Evolutionary conservation across 35 echinoderm and acorn worm species (phyloP).

Genomic region (Ophiothrix spiculata): DNA sequence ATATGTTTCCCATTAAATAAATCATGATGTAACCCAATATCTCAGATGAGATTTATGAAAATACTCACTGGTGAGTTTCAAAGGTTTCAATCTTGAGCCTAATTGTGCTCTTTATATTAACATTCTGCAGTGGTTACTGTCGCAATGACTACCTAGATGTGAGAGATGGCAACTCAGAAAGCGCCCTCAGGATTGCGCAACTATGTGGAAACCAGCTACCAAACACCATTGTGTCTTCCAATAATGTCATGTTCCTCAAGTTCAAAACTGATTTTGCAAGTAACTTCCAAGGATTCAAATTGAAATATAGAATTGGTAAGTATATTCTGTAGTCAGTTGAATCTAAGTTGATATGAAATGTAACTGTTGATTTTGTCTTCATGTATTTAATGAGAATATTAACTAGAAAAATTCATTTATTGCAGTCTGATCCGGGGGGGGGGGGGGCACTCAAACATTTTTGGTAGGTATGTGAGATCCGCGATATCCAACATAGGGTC

Average conservation of each 20-base stretch:
- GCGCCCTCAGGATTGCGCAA: slow-evolving; percentile 24
- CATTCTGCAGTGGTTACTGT: too few species aligned
- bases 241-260: slow-evolving; percentile 66
- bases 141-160: slow-evolving; percentile 67
- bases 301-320: slow-evolving; percentile 65
- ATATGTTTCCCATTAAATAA: too few species aligned
- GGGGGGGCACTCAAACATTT: too few species aligned
- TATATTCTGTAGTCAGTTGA: background rate
- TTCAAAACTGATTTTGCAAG: slow-evolving; percentile 69
- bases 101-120: too few species aligned
- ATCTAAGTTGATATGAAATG: too few species aligned
- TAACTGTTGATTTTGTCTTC: too few species aligned
- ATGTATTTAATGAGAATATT: background rate
- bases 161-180: slow-evolving; percentile 45
- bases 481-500: too few species aligned
- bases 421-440: background rate
- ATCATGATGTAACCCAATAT: too few species aligned
- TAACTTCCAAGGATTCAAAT: slow-evolving; percentile 51
- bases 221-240: slow-evolving; percentile 36
- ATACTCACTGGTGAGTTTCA: too few species aligned
- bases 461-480: too few species aligned
- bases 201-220: slow-evolving; percentile 51
- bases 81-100: too few species aligned
- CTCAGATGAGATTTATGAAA: too few species aligned
- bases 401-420: background rate